Evolutionary conservation across 2,113 vertebrate species (phyloP).

Genomic region (Rattus norvegicus): DNA sequence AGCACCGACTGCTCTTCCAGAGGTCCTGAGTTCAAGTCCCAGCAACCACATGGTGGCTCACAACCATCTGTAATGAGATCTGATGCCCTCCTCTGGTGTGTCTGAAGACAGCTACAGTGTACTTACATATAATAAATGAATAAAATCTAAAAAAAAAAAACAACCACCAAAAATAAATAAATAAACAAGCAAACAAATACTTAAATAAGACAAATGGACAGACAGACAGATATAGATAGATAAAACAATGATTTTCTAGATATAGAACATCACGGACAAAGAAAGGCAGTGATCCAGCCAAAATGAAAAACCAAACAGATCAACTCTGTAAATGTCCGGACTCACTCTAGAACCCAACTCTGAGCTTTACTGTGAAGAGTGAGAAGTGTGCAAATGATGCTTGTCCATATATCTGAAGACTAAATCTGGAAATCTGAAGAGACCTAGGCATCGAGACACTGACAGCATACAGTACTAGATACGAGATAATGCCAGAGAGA

Average conservation of each 20-base stretch:
- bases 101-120: too few relatives aligned
- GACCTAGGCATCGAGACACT: background rate
- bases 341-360: background rate
- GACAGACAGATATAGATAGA: background rate
- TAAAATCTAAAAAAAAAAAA: too few relatives aligned
- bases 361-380: background rate
- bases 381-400: too few relatives aligned
- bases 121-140: too few relatives aligned
- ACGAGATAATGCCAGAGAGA: too few relatives aligned
- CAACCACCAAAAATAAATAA: background rate
- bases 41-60: too few relatives aligned
- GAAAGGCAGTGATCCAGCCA: background rate
- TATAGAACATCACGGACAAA: background rate
- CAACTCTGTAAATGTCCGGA: background rate
- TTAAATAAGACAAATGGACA: background rate
- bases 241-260: background rate
- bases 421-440: background rate
- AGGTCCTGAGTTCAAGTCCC: too few relatives aligned
- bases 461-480: background rate
- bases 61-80: too few relatives aligned
- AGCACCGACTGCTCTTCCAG: too few relatives aligned
- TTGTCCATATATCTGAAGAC: background rate
- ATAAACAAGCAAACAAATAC: background rate
- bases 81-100: too few relatives aligned
- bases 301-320: background rate